phyloP scores from a whole-genome alignment of 2,797 vertebrate species.

The Clarias fuscus region DNA sequence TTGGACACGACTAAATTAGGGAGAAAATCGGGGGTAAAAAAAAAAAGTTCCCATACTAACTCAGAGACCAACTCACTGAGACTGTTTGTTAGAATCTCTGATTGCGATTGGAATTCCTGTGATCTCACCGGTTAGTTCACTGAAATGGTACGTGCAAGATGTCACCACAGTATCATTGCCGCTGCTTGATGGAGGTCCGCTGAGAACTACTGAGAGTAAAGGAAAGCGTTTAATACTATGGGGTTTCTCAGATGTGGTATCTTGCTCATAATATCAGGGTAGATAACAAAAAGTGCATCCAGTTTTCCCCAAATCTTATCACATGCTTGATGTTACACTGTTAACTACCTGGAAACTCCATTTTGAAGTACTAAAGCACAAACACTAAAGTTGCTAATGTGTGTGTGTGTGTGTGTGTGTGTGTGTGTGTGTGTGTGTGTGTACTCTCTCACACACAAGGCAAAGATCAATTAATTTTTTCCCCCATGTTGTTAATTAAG shows the following conservation, averaged over 20 bases:
- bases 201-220: neutral
- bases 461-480: neutral
- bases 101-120: too few species aligned
- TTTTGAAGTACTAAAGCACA: too few species aligned
- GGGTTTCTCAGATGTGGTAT: neutral
- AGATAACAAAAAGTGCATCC: neutral
- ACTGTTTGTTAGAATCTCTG: too few species aligned
- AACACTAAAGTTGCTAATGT: too few species aligned
- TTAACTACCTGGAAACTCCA: neutral
- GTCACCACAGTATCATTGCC: neutral
- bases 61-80: too few species aligned
- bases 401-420: too few species aligned
- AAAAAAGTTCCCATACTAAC: too few species aligned
- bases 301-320: neutral
- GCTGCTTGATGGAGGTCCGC: neutral
- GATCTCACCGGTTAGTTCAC: too few species aligned
- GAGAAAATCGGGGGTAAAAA: too few species aligned
- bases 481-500: neutral
- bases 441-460: neutral
- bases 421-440: too few species aligned
- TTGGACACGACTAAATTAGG: too few species aligned
- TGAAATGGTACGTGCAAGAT: neutral
- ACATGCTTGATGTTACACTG: neutral
- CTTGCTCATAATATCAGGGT: neutral
- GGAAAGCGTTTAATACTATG: neutral